Conservation (phyloP, 1,140 invertebrate species). For the Aporrectodea caliginosa region DNA sequence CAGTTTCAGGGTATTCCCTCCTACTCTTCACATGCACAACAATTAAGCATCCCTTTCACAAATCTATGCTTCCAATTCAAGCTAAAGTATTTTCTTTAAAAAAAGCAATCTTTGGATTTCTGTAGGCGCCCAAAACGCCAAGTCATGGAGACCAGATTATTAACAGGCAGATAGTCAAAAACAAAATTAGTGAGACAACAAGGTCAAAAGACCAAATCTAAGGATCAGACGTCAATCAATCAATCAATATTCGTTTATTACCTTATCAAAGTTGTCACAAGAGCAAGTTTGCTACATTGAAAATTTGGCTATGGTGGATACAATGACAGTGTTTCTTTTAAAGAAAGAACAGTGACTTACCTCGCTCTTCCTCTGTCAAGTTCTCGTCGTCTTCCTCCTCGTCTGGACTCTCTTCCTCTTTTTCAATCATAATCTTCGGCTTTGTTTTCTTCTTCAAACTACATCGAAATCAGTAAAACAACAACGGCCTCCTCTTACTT, state of each 20-base stretch:
- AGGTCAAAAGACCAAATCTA: neutral
- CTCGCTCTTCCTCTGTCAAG: conserved; percentile 40
- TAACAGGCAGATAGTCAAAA: too few relatives aligned
- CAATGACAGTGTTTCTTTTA: neutral
- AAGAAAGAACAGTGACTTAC: conserved; percentile 26
- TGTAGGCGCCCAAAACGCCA: too few relatives aligned
- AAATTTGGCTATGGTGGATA: neutral
- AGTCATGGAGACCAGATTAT: too few relatives aligned
- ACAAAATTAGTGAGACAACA: too few relatives aligned
- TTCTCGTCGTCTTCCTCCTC: conserved; percentile 37
- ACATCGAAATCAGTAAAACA: too few relatives aligned
- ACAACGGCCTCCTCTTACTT: too few relatives aligned
- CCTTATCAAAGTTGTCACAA: neutral
- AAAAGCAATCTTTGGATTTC: too few relatives aligned
- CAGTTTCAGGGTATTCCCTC: too few relatives aligned
- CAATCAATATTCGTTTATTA: neutral
- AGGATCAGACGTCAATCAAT: neutral
- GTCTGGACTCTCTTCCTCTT: conserved; percentile 24
- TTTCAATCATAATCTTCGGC: conserved; percentile 13
- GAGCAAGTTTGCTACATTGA: neutral
- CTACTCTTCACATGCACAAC: too few relatives aligned
- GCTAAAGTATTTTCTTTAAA: too few relatives aligned
- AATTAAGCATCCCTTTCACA: too few relatives aligned
- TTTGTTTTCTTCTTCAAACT: conserved; percentile 23
- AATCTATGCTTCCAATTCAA: too few relatives aligned